phyloP scores from a whole-genome alignment of 1,140 invertebrate genomes.

The Achatina immaculata region DNA sequence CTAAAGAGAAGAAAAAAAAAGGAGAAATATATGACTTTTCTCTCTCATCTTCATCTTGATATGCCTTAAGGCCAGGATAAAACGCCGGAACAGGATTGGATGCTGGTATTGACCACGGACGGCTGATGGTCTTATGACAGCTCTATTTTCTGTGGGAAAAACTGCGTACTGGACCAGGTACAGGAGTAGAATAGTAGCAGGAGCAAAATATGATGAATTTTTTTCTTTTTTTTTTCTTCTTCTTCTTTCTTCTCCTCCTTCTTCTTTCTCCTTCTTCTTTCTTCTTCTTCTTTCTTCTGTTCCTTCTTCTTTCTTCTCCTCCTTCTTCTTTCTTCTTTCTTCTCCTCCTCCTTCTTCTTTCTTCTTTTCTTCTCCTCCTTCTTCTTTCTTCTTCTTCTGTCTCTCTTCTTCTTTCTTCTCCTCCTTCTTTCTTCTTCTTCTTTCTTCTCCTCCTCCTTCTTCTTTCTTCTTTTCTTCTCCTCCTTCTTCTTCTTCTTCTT shows the following conservation, averaged over 20 bases:
- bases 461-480: neutral
- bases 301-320: neutral
- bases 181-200: too few relatives aligned
- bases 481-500: too few relatives aligned
- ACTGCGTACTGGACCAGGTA: too few relatives aligned
- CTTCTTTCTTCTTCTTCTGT: neutral
- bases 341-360: neutral
- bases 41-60: too few relatives aligned
- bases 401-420: neutral
- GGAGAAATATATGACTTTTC: too few relatives aligned
- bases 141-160: too few relatives aligned
- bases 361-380: neutral
- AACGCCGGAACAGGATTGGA: too few relatives aligned
- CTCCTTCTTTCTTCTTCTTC: neutral
- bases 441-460: neutral
- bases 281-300: neutral
- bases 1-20: too few relatives aligned
- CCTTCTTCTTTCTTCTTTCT: neutral
- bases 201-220: neutral
- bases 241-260: constrained; percentile 16
- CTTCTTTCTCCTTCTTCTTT: neutral
- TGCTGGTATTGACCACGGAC: too few relatives aligned
- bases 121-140: too few relatives aligned
- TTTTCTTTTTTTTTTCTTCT: too few relatives aligned
- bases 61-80: too few relatives aligned